Evolutionary conservation across 2,888 invertebrate genomes (phyloP).

Genomic region (Troglohyphantes excavatus): DNA sequence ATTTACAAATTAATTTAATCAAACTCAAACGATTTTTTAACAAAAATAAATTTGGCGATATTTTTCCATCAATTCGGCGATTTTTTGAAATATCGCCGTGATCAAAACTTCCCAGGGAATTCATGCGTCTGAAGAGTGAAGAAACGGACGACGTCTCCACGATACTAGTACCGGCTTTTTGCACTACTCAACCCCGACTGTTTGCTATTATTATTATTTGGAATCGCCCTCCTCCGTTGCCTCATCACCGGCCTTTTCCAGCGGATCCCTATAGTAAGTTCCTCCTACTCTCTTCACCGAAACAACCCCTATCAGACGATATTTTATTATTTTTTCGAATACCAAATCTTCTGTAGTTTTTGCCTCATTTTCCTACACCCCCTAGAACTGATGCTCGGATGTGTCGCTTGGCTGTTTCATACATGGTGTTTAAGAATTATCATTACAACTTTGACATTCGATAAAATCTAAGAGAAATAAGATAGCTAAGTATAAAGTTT

Average conservation of each 20-base stretch:
- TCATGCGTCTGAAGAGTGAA: neutral
- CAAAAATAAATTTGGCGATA: too few relatives aligned
- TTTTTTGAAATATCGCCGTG: neutral
- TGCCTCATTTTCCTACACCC: too few relatives aligned
- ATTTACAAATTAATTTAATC: too few relatives aligned
- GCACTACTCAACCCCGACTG: slow-evolving; percentile 20
- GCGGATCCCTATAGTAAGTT: slow-evolving; percentile 63
- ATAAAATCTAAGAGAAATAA: too few relatives aligned
- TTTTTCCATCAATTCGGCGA: too few relatives aligned
- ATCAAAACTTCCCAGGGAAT: neutral
- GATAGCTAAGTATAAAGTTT: too few relatives aligned
- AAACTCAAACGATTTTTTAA: too few relatives aligned
- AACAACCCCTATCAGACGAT: slow-evolving; percentile 2
- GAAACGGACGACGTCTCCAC: slow-evolving; percentile 10
- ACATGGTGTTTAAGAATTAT: too few relatives aligned
- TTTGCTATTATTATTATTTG: neutral
- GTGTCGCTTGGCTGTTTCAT: neutral
- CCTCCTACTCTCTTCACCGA: neutral
- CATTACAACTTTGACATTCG: too few relatives aligned
- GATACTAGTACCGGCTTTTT: slow-evolving; percentile 67
- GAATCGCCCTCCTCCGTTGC: slow-evolving; percentile 22
- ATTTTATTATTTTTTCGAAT: neutral
- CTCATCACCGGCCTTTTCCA: slow-evolving; percentile 57
- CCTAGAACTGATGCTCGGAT: neutral
- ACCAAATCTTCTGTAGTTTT: neutral